Evolutionary conservation across 2,797 vertebrate species (phyloP), one percentile per base, ranked within the genome.

Genomic region (Aythya fuligula): DNA sequence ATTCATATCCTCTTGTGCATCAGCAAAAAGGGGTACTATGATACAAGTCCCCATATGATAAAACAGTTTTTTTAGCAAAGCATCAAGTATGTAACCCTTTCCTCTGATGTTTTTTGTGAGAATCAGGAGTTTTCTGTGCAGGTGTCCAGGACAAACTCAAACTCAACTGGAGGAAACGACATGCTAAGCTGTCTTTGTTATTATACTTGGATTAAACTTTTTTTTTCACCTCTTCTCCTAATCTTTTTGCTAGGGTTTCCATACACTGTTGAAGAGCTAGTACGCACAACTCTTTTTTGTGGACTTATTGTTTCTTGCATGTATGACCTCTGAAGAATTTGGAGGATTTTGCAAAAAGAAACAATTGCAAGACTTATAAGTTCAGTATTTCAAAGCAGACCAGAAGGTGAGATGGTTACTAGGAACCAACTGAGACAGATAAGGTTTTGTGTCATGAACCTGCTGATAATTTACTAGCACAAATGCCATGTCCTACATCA

Each of bases 401-500:
- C 58, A 24, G 36, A 54, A 80, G 20, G 22, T 65, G 65, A 95
- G 69, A 45, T 47, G 58, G 38, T 86, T 93, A 53, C 45, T 73
- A 36, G 53, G 49, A 89, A 43, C 24, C 61, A 62, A 15, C 27
- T 83, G 88, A 93, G 62, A 56, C 61, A 72, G 65, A 72, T 83
- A 56, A 74, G 58, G 77, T 87, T 72, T 70, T 43, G 41, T 93
- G 69, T 93, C 54, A 70, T 7, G 38, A 90, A 92, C 51, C 17
- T 3, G 9, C 51, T 78, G 88, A 62, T 85, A 93, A 90, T 95
- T 94, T 82, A 60, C 65, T 43, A 53, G 65, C 76, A 54, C 24
- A 90, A 89, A 87, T 89, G 47, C 78, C 45, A 28, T 78, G 72
- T 83, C 38, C 27, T 87, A 60, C 81, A 94, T 95, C 75, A 39